These are phyloP conservation scores for Luffia ferchaultella DNA, from an alignment of 2,888 invertebrate species.

Conservation along the genomic window DNA sequence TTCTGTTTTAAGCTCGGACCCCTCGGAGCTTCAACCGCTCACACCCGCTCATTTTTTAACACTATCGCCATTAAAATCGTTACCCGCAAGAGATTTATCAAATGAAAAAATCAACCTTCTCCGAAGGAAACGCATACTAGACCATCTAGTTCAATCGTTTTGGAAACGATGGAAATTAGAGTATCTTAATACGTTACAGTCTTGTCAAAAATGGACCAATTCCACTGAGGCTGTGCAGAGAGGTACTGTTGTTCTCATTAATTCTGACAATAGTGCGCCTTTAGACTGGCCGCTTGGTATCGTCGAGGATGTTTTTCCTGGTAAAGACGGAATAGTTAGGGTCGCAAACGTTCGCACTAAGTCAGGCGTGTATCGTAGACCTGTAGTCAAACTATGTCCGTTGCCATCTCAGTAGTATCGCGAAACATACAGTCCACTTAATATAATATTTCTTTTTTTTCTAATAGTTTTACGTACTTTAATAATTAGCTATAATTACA, in stretches of 20 bases:
- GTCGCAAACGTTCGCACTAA: slow-evolving; percentile 7
- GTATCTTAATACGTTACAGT: slow-evolving; percentile 7
- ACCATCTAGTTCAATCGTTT: slow-evolving; percentile 4
- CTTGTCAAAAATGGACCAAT: slow-evolving; percentile 4
- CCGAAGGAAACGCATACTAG: background rate
- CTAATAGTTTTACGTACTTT: background rate
- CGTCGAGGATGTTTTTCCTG: slow-evolving; percentile 5
- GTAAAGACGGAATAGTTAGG: slow-evolving; percentile 8
- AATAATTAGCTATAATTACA: background rate
- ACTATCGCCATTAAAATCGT: slow-evolving; percentile 4
- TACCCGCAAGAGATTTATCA: slow-evolving; percentile 3
- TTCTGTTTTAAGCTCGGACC: slow-evolving; percentile 6
- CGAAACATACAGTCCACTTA: background rate
- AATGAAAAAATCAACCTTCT: background rate
- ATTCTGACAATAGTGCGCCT: slow-evolving; percentile 4
- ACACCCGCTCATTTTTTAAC: slow-evolving; percentile 10
- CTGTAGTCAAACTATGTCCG: slow-evolving; percentile 3
- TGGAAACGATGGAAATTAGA: slow-evolving; percentile 9
- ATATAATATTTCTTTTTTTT: background rate
- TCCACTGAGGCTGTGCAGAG: background rate
- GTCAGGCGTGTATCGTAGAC: slow-evolving; percentile 7
- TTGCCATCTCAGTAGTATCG: background rate
- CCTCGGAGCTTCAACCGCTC: slow-evolving; percentile 5
- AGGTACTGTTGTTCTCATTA: slow-evolving; percentile 4
- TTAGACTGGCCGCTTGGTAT: slow-evolving; percentile 9